Base-by-base conservation (phyloP, 1,140 invertebrate species). In the Trachelipus rathkii region DNA sequence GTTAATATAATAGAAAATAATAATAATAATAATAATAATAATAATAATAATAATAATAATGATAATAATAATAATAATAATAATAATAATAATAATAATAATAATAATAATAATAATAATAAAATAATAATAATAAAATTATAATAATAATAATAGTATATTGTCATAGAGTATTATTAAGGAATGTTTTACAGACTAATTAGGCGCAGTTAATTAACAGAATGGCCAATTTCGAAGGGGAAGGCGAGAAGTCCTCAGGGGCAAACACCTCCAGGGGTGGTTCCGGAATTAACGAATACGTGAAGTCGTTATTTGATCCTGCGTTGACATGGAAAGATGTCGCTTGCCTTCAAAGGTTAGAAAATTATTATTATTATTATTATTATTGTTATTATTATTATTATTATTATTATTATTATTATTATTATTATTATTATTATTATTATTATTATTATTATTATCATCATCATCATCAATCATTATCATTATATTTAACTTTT, bases 261-360 rank as follows among this genome's bases (percentile, higher is more conserved):
- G 71, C 68, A 21, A 84, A 78, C 72, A 81, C 87, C 11, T 74
- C 75, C 4, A 70, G 79, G 80, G 84, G 69, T 82, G 86, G 87
- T 9, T 95, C 93, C 9, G 90, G 90, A 10, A 87, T 96, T 0
- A 91, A 88, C 80, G 89, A 92, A 80, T 95, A 95, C 82, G 90
- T 93, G 0, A 87, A 86, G 9, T 87, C 86, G 73, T 85, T 93
- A 69, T 94, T 96, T 82, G 95, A 96, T 84, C 85, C 89, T 69
- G 88, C 89, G 0, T 82, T 96, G 7, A 90, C 89, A 3, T 97
- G 95, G 95, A 84, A 91, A 13, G 94, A 95, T 84, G 87, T 97
- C 0, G 84, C 87, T 69, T 96, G 94, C 95, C 84, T 97, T 0
- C 91, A 91, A 85, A 89, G 88, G 90, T 91, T 74, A 77, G 72